Evolutionary conservation across 2,797 vertebrate genomes (phyloP), one percentile per base, ranked within the genome.

Genomic region (Coregonus sp.): DNA sequence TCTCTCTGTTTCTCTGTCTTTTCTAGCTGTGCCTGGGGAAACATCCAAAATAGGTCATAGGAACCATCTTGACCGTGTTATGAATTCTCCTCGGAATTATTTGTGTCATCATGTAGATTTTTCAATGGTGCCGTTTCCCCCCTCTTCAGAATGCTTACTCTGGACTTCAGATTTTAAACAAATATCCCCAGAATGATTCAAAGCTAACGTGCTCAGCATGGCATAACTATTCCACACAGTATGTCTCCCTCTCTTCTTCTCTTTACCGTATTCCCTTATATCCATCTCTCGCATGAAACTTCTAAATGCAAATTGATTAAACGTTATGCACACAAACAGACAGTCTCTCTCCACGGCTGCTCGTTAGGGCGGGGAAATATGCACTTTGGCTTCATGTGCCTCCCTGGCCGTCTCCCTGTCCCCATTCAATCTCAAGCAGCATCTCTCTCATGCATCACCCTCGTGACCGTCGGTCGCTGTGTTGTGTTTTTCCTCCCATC

Each of bases 41-140:
- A 87, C 84, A 85, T 56, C 18, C 54, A 56, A 56, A 92, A 89
- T 89, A 91, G 90, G 90, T 89, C 90, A 89, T 40, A 4, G 65
- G 85, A 87, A 88, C 88, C 91, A 91, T 92, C 89, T 92, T 93
- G 93, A 83, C 85, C 85, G 6, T 89, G 92, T 91, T 91, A 88
- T 88, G 88, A 87, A 86, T 87, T 88, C 88, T 81, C 82, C 80
- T 90, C 75, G 73, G 91, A 86, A 92, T 89, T 89, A 91, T 92
- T 92, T 92, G 89, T 93, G 92, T 92, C 92, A 90, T 91, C 78
- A 59, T 84, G 88, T 78, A 80, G 84, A 88, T 89, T 88, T 90
- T 91, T 93, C 90, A 92, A 89, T 86, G 89, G 86, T 84, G 75
- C 74, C 4, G 85, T 86, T 89, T 87, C 87, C 86, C 86, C 73